phyloP scores from a whole-genome alignment of 2,888 invertebrate genomes.

The Lottia scabra region DNA sequence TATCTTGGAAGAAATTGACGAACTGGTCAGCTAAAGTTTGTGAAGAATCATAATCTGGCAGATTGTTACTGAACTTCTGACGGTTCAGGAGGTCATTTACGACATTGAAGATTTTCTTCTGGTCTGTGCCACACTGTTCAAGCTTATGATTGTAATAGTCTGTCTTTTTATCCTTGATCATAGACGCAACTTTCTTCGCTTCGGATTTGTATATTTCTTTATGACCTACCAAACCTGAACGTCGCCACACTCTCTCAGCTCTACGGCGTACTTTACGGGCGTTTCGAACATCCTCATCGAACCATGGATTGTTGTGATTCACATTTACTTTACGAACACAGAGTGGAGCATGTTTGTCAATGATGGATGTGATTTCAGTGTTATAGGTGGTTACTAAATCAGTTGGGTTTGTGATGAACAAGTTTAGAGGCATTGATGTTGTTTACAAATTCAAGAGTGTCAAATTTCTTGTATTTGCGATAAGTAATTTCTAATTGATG shows the following conservation, averaged over 20 bases:
- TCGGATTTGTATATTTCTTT: not conserved
- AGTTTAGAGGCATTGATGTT: not conserved
- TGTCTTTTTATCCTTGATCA: not conserved
- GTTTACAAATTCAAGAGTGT: not conserved
- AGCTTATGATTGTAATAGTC: not conserved
- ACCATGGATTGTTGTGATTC: slow-evolving; percentile 12
- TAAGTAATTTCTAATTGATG: not conserved
- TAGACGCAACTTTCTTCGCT: not conserved
- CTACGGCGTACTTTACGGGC: not conserved
- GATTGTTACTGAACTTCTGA: not conserved
- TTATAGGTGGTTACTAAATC: slow-evolving; percentile 6
- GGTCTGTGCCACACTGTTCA: not conserved
- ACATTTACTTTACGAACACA: not conserved
- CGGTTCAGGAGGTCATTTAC: not conserved
- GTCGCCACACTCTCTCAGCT: slow-evolving; percentile 10
- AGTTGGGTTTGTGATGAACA: too few species aligned
- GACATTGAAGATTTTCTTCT: not conserved
- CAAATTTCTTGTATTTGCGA: not conserved
- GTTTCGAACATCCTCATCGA: slow-evolving; percentile 7
- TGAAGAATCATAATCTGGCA: not conserved
- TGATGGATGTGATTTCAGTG: not conserved
- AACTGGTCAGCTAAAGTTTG: not conserved
- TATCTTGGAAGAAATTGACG: not conserved
- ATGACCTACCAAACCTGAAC: not conserved
- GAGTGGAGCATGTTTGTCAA: slow-evolving; percentile 16